phyloP scores from a whole-genome alignment of 2,113 vertebrate species.

The Marcusenius ussheri region DNA sequence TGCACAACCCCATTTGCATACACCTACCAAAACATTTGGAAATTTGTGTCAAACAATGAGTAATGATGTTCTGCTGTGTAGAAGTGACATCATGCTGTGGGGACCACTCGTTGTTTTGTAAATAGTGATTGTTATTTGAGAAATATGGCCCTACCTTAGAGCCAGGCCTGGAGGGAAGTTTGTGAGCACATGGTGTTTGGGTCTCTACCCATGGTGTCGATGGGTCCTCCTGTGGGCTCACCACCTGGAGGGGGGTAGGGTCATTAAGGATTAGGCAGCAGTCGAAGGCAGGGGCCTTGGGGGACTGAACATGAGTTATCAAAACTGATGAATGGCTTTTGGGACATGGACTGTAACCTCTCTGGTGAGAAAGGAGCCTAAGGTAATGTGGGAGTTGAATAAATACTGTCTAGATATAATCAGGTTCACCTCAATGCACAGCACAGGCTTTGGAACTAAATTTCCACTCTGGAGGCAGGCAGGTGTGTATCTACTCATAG shows the following conservation, averaged over 20 bases:
- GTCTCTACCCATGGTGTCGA: too few species aligned
- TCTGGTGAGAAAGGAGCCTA: neutral
- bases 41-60: neutral
- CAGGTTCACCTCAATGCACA: neutral
- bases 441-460: neutral
- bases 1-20: neutral
- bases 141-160: neutral
- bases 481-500: too few species aligned
- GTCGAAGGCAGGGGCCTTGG: too few species aligned
- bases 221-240: too few species aligned
- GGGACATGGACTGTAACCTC: too few species aligned
- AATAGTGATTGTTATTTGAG: neutral
- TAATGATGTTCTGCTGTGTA: neutral
- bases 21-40: neutral
- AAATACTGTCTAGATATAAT: neutral
- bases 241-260: too few species aligned
- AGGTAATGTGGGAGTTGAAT: neutral
- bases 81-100: neutral
- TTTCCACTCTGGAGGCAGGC: too few species aligned
- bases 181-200: too few species aligned
- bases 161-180: neutral
- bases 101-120: neutral
- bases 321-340: too few species aligned
- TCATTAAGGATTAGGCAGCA: too few species aligned
- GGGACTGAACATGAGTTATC: too few species aligned